Evolutionary conservation across 2,888 invertebrate species (phyloP).

Genomic region (Sarcophaga carnaria): DNA sequence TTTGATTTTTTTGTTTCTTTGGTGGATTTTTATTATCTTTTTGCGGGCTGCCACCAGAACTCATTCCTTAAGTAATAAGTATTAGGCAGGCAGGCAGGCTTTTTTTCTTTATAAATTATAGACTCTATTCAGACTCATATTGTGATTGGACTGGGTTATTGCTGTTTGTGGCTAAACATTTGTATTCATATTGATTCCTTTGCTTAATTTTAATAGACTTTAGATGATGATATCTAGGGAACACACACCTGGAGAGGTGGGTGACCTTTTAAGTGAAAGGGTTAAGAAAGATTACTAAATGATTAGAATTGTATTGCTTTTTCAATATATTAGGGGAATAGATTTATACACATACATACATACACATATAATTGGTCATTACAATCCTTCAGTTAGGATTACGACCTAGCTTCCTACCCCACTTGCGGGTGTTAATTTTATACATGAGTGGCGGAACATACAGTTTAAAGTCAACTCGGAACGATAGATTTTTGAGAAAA

Average conservation of each 20-base stretch:
- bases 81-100: slow-evolving; percentile 1
- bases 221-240: neutral
- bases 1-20: slow-evolving; percentile 1
- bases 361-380: no score
- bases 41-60: neutral
- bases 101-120: slow-evolving; percentile 29
- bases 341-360: no score
- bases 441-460: no score
- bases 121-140: neutral
- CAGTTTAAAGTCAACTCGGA: no score
- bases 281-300: no score
- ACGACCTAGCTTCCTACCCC: no score
- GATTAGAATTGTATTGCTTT: no score
- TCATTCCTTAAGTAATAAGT: neutral
- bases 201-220: slow-evolving; percentile 34
- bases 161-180: slow-evolving; percentile 1
- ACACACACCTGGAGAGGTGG: neutral
- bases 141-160: slow-evolving; percentile 6
- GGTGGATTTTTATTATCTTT: neutral
- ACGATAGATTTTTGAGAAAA: no score
- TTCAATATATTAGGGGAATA: no score
- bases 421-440: no score
- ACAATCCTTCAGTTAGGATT: no score
- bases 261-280: no score
- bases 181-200: slow-evolving; percentile 18